phyloP scores from a whole-genome alignment of 2,113 vertebrate genomes.

The Pelecanoides urinatrix region DNA sequence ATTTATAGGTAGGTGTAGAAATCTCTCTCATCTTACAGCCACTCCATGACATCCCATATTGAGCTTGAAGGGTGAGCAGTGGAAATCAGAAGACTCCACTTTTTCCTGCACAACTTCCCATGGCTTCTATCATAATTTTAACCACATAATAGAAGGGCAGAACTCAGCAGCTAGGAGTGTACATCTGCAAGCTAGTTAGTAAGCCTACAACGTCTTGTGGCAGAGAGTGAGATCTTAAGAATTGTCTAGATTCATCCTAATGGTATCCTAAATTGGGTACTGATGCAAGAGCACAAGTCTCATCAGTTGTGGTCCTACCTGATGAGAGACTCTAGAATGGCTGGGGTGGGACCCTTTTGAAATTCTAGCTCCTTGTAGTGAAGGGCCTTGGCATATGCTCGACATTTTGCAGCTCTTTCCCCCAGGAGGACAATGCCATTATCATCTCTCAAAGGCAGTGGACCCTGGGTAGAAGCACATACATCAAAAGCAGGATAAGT shows the following conservation, averaged over 20 bases:
- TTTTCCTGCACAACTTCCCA: not conserved
- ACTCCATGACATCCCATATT: not conserved
- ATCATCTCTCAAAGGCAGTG: slow-evolving; percentile 92
- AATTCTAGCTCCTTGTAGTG: slow-evolving; percentile 99
- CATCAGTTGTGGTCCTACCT: slow-evolving; percentile 79
- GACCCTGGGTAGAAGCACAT: slow-evolving; percentile 78
- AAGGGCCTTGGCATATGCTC: slow-evolving; percentile 95
- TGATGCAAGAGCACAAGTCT: not conserved
- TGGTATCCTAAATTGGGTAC: not conserved
- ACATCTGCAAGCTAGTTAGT: not conserved
- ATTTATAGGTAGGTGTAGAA: not conserved
- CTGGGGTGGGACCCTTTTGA: slow-evolving; percentile 92
- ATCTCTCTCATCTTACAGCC: not conserved
- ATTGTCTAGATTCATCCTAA: not conserved
- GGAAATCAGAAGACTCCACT: not conserved
- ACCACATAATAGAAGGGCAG: not conserved
- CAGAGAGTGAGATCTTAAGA: not conserved
- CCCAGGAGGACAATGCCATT: slow-evolving; percentile 96
- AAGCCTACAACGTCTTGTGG: not conserved
- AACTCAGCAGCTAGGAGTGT: not conserved
- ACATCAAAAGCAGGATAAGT: not conserved
- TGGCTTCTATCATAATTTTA: not conserved
- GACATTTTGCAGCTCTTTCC: slow-evolving; percentile 94
- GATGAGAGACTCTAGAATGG: slow-evolving; percentile 97
- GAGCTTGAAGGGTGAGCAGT: not conserved